Conservation (phyloP, 2,113 vertebrate species). For the Fulica atra region DNA sequence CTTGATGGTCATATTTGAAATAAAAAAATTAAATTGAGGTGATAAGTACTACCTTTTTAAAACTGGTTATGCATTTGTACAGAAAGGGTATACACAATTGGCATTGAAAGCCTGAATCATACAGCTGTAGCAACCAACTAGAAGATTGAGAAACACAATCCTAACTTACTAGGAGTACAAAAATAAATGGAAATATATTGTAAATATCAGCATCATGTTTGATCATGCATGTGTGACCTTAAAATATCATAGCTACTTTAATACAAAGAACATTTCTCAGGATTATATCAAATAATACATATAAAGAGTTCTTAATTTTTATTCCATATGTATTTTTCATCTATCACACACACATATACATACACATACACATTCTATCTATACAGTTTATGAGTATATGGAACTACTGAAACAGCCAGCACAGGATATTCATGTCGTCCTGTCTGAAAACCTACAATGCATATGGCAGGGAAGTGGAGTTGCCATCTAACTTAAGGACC, state of each 20-base stretch:
- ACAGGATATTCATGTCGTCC: conserved; percentile 46
- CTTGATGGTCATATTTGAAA: background rate
- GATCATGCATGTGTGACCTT: conserved; percentile 65
- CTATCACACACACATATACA: background rate
- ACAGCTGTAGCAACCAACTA: conserved; percentile 11
- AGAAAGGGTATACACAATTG: background rate
- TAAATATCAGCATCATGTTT: conserved; percentile 69
- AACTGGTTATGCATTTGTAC: background rate
- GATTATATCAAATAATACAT: background rate
- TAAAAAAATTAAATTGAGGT: background rate
- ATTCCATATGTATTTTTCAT: background rate
- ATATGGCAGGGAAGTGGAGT: fast-evolving
- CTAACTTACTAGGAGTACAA: conserved; percentile 24
- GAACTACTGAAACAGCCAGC: conserved; percentile 54
- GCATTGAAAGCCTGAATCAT: background rate
- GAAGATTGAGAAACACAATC: conserved; percentile 25
- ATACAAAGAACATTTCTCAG: conserved; percentile 55
- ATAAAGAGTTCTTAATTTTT: background rate
- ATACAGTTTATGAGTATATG: conserved; percentile 18
- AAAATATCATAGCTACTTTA: conserved; percentile 69
- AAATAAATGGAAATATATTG: conserved; percentile 44
- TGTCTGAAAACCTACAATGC: background rate
- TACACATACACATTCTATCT: background rate
- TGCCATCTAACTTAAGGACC: background rate
- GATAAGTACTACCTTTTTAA: background rate